These are phyloP conservation scores for Urocynchramus pylzowi DNA, from an alignment of 2,113 vertebrate genomes.

Conservation along the genomic window DNA sequence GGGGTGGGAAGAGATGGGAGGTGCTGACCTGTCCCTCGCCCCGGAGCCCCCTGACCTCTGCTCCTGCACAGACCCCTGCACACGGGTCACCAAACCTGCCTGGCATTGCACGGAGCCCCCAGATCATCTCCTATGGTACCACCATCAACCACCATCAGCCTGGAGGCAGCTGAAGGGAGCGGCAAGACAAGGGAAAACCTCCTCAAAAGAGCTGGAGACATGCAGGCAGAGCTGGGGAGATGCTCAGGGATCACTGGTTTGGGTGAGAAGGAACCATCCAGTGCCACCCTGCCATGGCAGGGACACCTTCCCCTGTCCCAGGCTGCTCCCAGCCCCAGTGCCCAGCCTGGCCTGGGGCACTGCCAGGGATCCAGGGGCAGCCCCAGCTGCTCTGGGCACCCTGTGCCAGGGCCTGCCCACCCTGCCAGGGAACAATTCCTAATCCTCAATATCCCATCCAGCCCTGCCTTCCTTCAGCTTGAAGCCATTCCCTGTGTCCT, in stretches of 20 bases:
- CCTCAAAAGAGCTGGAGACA: neutral
- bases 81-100: rapidly evolving
- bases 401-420: too few species aligned
- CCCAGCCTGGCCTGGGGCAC: neutral
- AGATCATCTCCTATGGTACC: rapidly evolving
- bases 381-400: neutral
- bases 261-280: neutral
- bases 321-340: neutral
- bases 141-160: rapidly evolving
- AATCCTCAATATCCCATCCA: too few species aligned
- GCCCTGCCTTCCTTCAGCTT: too few species aligned
- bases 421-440: too few species aligned
- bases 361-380: neutral
- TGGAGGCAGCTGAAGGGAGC: too few species aligned
- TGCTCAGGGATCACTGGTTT: neutral
- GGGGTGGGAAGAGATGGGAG: neutral
- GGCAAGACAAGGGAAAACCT: rapidly evolving
- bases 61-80: neutral
- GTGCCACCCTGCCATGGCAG: neutral
- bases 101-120: rapidly evolving
- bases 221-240: rapidly evolving
- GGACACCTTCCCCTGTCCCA: neutral
- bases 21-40: neutral
- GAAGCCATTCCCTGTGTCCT: too few species aligned
- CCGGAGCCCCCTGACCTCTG: neutral